Evolutionary conservation across 2,797 vertebrate genomes (phyloP), one percentile per base, ranked within the genome.

Genomic region (Phaenicophaeus curvirostris): DNA sequence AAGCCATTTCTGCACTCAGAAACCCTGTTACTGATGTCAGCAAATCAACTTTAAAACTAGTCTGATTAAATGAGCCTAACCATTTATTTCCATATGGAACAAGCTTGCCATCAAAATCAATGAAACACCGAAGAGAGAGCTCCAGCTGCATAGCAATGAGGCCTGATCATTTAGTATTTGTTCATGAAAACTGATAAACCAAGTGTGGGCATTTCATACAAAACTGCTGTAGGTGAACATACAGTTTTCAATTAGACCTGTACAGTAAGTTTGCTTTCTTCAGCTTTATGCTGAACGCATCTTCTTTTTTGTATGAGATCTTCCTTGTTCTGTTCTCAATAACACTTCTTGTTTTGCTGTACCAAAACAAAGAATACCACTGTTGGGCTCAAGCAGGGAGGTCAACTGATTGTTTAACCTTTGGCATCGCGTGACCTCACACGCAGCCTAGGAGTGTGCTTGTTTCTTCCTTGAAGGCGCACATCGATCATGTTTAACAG

Each of bases 401-500:
- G 90, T 68, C 73, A 59, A 94, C 73, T 71, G 83, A 93, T 96
- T 63, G 90, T 77, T 96, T 97, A 98, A 97, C 97, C 97, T 96
- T 53, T 75, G 94, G 68, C 87, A 92, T 55, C 20, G 7, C 80
- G 68, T 8, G 35, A 37, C 30, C 61, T 35, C 55, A 42, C 25
- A 63, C 42, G 1, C 55, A 44, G 68, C 75, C 39, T 15, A 46
- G 74, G 37, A 89, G 42, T 4, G 18, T 48, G 87, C 39, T 72
- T 10, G 2, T 17, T 21, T 35, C 74, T 33, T 48, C 21, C 75
- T 51, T 31, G 5, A 9, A 71, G 79, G 67, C 35, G n/a, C 53
- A 17, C 74, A 19, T 4, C 2, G 6, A 39, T 39, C 77, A 28
- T 0, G 0, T 7, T 33, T 11, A 39, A 50, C 53, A 13, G 25